Evolutionary conservation across 2,888 invertebrate species (phyloP).

Genomic region (Papilio gigon): DNA sequence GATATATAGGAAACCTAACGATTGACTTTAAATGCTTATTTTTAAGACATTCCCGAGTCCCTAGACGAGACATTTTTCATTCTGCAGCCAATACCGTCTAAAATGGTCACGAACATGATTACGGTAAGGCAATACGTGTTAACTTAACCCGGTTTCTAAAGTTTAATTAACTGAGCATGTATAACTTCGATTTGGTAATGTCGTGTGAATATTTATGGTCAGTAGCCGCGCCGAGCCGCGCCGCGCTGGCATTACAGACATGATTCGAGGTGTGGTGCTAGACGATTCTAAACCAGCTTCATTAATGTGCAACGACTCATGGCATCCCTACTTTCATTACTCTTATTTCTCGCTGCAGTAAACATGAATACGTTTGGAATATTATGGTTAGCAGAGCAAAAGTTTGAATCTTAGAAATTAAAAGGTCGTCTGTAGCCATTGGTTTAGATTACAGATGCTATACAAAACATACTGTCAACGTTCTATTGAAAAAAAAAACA

Average conservation of each 20-base stretch:
- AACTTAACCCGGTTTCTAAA: conserved; percentile 31
- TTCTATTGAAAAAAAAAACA: neutral
- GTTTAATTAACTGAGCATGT: conserved; percentile 37
- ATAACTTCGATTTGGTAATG: conserved; percentile 32
- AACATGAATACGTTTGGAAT: too few species aligned
- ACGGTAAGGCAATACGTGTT: conserved; percentile 10
- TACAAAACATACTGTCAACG: neutral
- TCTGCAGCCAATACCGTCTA: neutral
- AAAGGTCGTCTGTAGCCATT: too few species aligned
- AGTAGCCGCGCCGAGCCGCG: neutral
- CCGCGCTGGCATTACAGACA: neutral
- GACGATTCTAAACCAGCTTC: conserved; percentile 9
- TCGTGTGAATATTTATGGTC: conserved; percentile 35
- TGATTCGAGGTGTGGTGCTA: conserved; percentile 17
- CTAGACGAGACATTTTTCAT: too few species aligned
- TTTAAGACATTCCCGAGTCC: too few species aligned
- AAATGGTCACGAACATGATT: neutral
- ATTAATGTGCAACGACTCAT: neutral
- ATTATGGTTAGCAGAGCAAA: too few species aligned
- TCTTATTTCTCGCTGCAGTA: neutral
- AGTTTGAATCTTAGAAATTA: too few species aligned
- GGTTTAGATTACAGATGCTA: too few species aligned
- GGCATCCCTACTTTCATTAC: neutral
- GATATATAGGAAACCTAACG: too few species aligned
- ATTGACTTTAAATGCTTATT: too few species aligned